Evolutionary conservation across 2,797 vertebrate species (phyloP), one percentile per base, ranked within the genome.

Genomic region (Gambelia wislizenii): DNA sequence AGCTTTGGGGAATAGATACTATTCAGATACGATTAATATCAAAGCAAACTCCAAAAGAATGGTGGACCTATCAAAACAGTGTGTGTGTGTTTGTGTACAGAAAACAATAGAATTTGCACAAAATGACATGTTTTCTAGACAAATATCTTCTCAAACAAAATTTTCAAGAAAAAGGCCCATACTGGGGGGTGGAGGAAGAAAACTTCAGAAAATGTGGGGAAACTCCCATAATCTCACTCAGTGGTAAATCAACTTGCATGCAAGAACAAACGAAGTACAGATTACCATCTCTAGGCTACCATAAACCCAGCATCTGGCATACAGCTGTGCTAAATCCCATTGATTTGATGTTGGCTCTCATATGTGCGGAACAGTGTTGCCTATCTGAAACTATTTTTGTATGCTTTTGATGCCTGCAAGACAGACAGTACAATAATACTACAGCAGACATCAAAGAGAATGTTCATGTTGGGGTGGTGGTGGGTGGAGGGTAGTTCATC

Each of bases 231-330:
- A 33, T 67, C 27, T 33, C 30, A 67, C 64, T 3, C 64, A 13
- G 64, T 33, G 30, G 30, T 33, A 33, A 67, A 13, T 8, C 30
- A 33, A 33, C 64, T 12, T 67, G 64, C 30, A 13, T 67, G 30
- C 64, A 67, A 67, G 64, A 67, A 67, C 64, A 67, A 67, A 67
- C 33, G 64, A 33, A 67, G 64, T 13, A 30, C 33, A 67, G 30
- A 67, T 33, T 67, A 33, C 64, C 33, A 67, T 67, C 10, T 70
- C 5, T 4, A 52, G 67, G 83, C 47, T 67, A 72, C 33, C 49
- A 49, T 72, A 72, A 84, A 36, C 33, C 83, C 49, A 49, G 64
- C 69, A 84, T 70, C 64, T 84, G 83, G 44, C 33, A 54, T 84
- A 49, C 49, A 39, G 49, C 12, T 84, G 47, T 84, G 69, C 47